A percentile compares a stretch with the other conserved stretches of the same genome.
phyloP scores from a whole-genome alignment of 1,140 invertebrate genomes.

The Hylaeus anthracinus region DNA sequence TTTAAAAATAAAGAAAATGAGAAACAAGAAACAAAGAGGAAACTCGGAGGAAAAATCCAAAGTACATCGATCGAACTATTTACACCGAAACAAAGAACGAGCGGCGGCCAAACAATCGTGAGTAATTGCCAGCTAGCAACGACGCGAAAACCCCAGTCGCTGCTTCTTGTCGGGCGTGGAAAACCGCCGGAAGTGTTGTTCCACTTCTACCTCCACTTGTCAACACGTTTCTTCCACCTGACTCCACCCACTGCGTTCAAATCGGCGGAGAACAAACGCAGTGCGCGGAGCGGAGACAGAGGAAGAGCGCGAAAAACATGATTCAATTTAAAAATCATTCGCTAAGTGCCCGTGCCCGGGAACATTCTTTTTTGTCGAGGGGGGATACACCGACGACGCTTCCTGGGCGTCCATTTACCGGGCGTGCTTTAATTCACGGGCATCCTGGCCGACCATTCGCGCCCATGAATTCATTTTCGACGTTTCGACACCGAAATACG shows the following conservation, averaged over 20 bases:
- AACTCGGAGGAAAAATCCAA: background rate
- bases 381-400: slow-evolving; percentile 48
- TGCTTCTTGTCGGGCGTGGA: slow-evolving; percentile 46
- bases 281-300: background rate
- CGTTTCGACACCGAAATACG: slow-evolving; percentile 63
- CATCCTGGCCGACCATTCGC: slow-evolving; percentile 38
- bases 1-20: no score
- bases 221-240: slow-evolving; percentile 61
- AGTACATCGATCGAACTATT: background rate
- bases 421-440: slow-evolving; percentile 55
- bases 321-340: slow-evolving; percentile 77
- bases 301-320: slow-evolving; percentile 41
- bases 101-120: slow-evolving; percentile 47
- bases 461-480: slow-evolving; percentile 61
- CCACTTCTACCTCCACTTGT: slow-evolving; percentile 43
- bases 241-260: slow-evolving; percentile 13
- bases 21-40: background rate
- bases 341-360: slow-evolving; percentile 68
- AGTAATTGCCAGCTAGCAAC: slow-evolving; percentile 30
- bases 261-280: background rate
- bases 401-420: slow-evolving; percentile 52
- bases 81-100: slow-evolving; percentile 9
- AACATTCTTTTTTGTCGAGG: slow-evolving; percentile 44
- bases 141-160: slow-evolving; percentile 26
- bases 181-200: slow-evolving; percentile 42